phyloP scores from a whole-genome alignment of 2,888 invertebrate species.

The Athripsodes cinereus region DNA sequence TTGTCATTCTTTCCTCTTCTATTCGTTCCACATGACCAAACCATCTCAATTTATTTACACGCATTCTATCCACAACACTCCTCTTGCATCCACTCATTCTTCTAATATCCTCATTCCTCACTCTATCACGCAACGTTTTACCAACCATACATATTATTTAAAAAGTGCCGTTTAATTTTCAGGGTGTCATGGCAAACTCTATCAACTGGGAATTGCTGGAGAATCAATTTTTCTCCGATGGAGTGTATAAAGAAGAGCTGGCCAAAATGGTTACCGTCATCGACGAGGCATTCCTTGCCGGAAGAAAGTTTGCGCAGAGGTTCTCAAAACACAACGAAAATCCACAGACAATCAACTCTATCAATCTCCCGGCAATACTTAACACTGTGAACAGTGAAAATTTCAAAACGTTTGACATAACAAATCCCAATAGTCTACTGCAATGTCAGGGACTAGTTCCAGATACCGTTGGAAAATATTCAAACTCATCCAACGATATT shows the following conservation, averaged over 20 bases:
- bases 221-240: slow-evolving; percentile 78
- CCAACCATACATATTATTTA: no score
- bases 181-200: slow-evolving; percentile 93
- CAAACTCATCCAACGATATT: not conserved
- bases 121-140: no score
- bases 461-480: slow-evolving; percentile 21
- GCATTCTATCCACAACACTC: no score
- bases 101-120: no score
- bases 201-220: slow-evolving; percentile 92
- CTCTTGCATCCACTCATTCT: no score
- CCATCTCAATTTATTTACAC: no score
- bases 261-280: slow-evolving; percentile 81
- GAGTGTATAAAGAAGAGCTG: slow-evolving; percentile 72
- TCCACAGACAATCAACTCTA: slow-evolving; percentile 24
- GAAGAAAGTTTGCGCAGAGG: slow-evolving; percentile 66
- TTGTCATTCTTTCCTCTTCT: no score
- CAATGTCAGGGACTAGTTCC: slow-evolving; percentile 24
- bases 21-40: no score
- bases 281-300: slow-evolving; percentile 66
- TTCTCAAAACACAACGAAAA: slow-evolving; percentile 37
- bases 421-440: slow-evolving; percentile 23
- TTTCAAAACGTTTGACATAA: slow-evolving; percentile 24
- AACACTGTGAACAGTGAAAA: slow-evolving; percentile 2
- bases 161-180: no score
- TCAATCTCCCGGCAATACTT: slow-evolving; percentile 21